Conservation (phyloP, 2,113 vertebrate genomes). For the Drymodes brunneopygia region DNA sequence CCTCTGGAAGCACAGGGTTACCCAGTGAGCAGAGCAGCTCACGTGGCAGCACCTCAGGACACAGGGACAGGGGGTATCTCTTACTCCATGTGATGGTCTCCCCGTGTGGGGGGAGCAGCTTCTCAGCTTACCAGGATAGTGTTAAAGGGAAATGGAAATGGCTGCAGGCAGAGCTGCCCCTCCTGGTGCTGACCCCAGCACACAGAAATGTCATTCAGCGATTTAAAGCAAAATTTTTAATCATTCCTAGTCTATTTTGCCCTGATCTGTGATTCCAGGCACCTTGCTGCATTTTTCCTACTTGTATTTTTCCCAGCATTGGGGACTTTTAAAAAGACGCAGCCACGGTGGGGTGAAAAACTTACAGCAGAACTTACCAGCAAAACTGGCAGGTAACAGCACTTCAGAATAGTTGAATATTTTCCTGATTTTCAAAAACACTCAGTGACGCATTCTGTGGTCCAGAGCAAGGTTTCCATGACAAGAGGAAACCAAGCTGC, state of each 20-base stretch:
- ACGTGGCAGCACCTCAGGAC: not conserved
- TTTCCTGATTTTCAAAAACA: not conserved
- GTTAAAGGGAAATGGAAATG: not conserved
- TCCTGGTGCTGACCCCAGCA: not conserved
- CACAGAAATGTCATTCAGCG: accelerated
- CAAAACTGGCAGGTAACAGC: not conserved
- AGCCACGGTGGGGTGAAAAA: accelerated
- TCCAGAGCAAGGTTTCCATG: not conserved
- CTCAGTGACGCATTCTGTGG: not conserved
- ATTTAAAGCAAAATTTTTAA: accelerated
- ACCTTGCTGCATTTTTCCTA: not conserved
- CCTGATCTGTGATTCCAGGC: not conserved
- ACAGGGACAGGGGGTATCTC: not conserved
- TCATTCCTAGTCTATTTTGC: accelerated
- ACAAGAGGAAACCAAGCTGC: not conserved
- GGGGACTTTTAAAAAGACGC: not conserved
- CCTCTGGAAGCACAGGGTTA: not conserved
- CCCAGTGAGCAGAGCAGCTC: not conserved
- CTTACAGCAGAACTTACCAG: accelerated
- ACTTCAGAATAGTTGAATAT: not conserved
- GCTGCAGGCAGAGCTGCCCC: accelerated
- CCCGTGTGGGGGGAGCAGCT: not conserved
- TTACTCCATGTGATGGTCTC: not conserved
- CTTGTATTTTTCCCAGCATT: accelerated
- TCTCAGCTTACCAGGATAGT: not conserved